Conservation (phyloP, 30 jellyfish, hydroid and myxozoan species). For the Nemopilema nomurai region DNA sequence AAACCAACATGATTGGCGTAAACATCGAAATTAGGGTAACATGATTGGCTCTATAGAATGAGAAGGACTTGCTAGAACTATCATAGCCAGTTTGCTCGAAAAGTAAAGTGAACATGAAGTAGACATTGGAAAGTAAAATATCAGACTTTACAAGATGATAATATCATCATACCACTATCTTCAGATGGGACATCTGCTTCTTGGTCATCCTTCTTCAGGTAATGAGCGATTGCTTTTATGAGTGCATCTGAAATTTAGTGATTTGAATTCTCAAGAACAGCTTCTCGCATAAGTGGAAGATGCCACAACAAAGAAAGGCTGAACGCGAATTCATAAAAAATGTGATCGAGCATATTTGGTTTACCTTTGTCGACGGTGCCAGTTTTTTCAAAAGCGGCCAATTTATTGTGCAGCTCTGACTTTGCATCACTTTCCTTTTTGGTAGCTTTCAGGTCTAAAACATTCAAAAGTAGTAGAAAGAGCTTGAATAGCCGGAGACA, state of each 20-base stretch:
- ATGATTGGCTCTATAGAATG: too few species aligned
- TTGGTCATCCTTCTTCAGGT: background rate
- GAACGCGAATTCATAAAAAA: background rate
- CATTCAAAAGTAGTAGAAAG: background rate
- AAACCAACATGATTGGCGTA: too few species aligned
- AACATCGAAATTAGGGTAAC: too few species aligned
- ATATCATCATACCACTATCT: background rate
- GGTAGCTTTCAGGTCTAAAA: background rate
- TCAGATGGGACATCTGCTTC: conserved; percentile 17
- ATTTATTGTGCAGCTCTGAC: background rate
- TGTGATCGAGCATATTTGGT: background rate
- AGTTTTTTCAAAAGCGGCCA: conserved; percentile 11
- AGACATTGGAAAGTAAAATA: background rate
- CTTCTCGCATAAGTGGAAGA: too few species aligned
- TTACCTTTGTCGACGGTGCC: conserved; percentile 31
- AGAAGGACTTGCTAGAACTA: background rate
- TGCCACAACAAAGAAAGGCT: background rate
- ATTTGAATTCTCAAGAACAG: too few species aligned
- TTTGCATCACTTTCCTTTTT: background rate
- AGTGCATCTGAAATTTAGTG: background rate
- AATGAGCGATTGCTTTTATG: background rate
- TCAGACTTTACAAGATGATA: too few species aligned
- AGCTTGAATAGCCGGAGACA: background rate
- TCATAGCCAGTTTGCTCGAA: background rate
- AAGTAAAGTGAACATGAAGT: background rate